Evolutionary conservation across 1,140 invertebrate species (phyloP).

Genomic region (Solenopsis fugax): DNA sequence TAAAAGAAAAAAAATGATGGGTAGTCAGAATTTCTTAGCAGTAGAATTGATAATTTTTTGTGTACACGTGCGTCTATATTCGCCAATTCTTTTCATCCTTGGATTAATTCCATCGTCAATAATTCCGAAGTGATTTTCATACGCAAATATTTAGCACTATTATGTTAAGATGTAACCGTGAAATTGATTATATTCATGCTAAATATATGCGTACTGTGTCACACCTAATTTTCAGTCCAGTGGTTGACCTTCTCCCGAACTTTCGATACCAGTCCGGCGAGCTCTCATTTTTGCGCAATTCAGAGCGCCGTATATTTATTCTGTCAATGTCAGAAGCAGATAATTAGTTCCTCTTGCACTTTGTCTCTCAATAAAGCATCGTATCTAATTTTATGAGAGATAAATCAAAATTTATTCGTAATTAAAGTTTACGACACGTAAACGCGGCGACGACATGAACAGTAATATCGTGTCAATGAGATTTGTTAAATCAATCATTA

Average conservation of each 20-base stretch:
- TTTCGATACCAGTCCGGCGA: neutral
- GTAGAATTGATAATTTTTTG: neutral
- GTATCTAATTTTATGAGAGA: neutral
- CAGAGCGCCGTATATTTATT: neutral
- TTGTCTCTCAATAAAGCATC: neutral
- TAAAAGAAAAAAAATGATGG: too few species aligned
- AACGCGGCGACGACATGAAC: neutral
- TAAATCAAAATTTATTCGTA: neutral
- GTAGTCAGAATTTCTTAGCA: too few species aligned
- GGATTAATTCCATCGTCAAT: neutral
- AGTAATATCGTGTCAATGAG: neutral
- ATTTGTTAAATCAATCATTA: neutral
- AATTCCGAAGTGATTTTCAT: neutral
- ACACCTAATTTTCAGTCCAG: neutral
- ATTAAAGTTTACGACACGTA: neutral
- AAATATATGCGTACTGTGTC: neutral
- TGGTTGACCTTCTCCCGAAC: conserved; percentile 31
- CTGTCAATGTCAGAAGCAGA: neutral
- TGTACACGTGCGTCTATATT: neutral
- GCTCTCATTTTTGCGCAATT: neutral
- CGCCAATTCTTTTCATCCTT: neutral
- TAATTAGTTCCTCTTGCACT: neutral
- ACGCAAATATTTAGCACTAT: neutral
- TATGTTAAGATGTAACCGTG: neutral
- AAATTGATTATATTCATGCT: conserved; percentile 14